Conservation (phyloP, 2,113 vertebrate genomes). For the Microtus richardsoni region DNA sequence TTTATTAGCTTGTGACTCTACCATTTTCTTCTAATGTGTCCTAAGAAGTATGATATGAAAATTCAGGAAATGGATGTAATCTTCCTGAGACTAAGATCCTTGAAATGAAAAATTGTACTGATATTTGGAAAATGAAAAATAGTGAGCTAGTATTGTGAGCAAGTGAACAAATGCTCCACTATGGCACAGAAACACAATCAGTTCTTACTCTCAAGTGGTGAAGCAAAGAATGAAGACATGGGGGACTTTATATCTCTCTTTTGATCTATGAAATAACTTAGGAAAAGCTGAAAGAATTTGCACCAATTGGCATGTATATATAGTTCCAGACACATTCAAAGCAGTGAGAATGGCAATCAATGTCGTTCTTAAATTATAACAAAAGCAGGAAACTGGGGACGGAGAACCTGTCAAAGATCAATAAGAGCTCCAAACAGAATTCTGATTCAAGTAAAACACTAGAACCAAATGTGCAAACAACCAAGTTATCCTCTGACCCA, state of each 20-base stretch:
- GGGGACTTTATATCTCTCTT: slow-evolving; percentile 68
- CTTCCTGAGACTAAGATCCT: slow-evolving; percentile 77
- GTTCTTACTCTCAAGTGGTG: slow-evolving; percentile 73
- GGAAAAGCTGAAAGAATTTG: slow-evolving; percentile 65
- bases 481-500: neutral
- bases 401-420: neutral
- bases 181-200: slow-evolving; percentile 70
- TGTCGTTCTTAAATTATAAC: slow-evolving; percentile 72
- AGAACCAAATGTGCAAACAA: neutral
- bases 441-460: slow-evolving; percentile 29
- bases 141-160: slow-evolving; percentile 70
- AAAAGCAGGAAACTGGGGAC: slow-evolving; percentile 59
- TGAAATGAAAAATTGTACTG: slow-evolving; percentile 78
- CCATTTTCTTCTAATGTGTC: slow-evolving; percentile 58
- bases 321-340: slow-evolving; percentile 70
- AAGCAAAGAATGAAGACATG: slow-evolving; percentile 72
- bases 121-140: slow-evolving; percentile 83
- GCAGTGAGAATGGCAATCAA: slow-evolving; percentile 76
- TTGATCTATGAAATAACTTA: slow-evolving; percentile 77
- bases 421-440: slow-evolving; percentile 36
- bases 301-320: slow-evolving; percentile 69
- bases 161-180: slow-evolving; percentile 60
- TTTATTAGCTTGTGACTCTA: neutral
- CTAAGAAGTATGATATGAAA: slow-evolving; percentile 51
- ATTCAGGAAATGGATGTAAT: slow-evolving; percentile 69